Evolutionary conservation across 2,113 vertebrate species (phyloP).

Genomic region (Toxotes jaculatrix): DNA sequence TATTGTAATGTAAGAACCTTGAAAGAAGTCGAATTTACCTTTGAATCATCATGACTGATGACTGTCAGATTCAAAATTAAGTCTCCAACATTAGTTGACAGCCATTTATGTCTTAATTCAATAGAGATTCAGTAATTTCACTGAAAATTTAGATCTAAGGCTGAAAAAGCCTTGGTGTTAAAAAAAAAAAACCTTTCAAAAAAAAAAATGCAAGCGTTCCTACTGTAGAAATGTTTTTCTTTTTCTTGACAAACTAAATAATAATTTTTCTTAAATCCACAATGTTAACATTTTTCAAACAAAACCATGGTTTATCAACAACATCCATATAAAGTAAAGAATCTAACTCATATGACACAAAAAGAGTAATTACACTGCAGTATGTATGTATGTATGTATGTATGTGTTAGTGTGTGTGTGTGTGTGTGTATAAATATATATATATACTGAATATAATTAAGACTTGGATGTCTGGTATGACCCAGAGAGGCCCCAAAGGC

Average conservation of each 20-base stretch:
- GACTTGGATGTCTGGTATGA: neutral
- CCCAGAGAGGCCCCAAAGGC: neutral
- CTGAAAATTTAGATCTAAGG: neutral
- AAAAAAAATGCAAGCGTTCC: no score
- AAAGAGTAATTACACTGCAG: neutral
- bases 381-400: no score
- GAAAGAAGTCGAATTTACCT: neutral
- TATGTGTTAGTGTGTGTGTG: no score
- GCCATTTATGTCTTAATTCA: neutral
- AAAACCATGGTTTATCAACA: no score
- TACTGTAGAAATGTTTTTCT: no score
- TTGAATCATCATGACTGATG: neutral
- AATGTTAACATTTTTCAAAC: neutral
- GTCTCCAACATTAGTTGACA: neutral
- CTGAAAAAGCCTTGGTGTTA: neutral
- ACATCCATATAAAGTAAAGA: neutral
- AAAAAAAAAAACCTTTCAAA: no score
- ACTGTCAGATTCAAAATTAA: neutral
- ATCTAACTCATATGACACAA: neutral
- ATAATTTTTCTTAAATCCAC: no score
- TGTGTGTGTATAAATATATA: no score
- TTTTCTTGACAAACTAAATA: no score
- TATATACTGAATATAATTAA: no score
- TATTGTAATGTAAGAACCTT: neutral
- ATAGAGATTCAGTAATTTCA: neutral